Evolutionary conservation across 2,888 invertebrate genomes (phyloP), one percentile per base, ranked within the genome.

Genomic region (Megamerina dolium): DNA sequence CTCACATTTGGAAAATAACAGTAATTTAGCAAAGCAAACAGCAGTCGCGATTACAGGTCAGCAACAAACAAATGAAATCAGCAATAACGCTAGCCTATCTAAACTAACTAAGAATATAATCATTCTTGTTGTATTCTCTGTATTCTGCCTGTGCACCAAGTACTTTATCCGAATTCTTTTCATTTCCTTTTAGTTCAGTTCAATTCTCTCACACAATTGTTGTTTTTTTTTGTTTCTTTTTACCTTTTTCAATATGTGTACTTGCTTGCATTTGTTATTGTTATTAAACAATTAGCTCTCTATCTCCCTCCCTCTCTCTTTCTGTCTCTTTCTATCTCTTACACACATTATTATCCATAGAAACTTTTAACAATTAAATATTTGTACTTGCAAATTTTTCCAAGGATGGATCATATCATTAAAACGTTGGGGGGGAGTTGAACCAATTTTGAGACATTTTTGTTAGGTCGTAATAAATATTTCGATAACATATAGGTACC

Each of bases 1-100:
- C 55, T 67, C 67, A 55, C 68, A 67, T 64, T 67, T 67, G 67
- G 67, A 67, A 64, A 67, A 64, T 58, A 67, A 67, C 60, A 65
- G 68, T 61, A 66, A 64, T 63, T 63, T 67, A 51, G 57, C 67
- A 59, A 64, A 63, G 57, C 63, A 68, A 64, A 67, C 67, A 58
- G 67, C 67, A 54, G 66, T 66, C 57, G 64, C 65, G 58, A 67
- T 67, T 61, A 61, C 67, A 67, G 67, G 67, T 67, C 61, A 67
- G 67, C 49, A 34, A 46, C 37, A 44, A 30, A 16, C 10, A n/a
- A 26, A 41, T 19, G 13, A 13, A 13, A 39, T 32, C 17, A 17
- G 6, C 26, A 23, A n/a, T n/a, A n/a, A n/a, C 13, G 10, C 31
- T 31, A 12, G n/a, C 9, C 16, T 31, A 14, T 31, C 31, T 31